Evolutionary conservation across 2,888 invertebrate genomes (phyloP), one percentile per base, ranked within the genome.

Genomic region (Perizoma flavofasciatum): DNA sequence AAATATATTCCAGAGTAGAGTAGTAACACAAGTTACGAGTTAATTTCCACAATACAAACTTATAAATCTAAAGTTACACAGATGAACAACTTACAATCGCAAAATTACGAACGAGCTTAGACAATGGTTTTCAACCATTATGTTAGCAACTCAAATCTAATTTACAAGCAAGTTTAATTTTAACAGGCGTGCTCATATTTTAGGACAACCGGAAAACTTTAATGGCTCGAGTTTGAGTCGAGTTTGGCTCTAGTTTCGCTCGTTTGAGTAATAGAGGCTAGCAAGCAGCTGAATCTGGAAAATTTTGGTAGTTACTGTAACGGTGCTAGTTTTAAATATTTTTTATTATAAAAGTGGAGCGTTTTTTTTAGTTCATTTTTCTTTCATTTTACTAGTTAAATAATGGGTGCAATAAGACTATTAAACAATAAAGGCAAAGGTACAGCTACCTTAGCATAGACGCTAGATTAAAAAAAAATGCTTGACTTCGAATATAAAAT

Each of bases 191-290:
- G 81, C 80, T 83, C 80, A 85, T 83, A 85, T 85, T 85, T 86
- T 78, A 77, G 71, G 63, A 58, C 62, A 62, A 44, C 54, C 54
- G 61, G 61, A 62, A 61, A 59, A 67, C 66, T 67, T 72, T 68
- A 67, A 70, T 62, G 49, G 62, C 33, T 55, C 37, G 55, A 62
- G 61, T 61, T 71, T 22, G 1, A 22, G 22, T 22, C 22, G 55
- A 86, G 78, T 86, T 59, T 61, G 55, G 55, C 43, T 57, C 40
- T 43, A 86, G 77, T 86, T 86, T 78, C 77, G 81, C 53, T 51
- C 85, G 77, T 86, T 86, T 79, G 79, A 82, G 82, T 82, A 82
- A 85, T 83, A 82, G 83, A 76, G 77, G 71, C 73, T 71, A 77
- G 77, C 74, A 73, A 73, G 72, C 69, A 72, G 74, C 72, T 77